phyloP scores from a whole-genome alignment of 2,888 invertebrate genomes.

The Caenorhabditis parvicauda region DNA sequence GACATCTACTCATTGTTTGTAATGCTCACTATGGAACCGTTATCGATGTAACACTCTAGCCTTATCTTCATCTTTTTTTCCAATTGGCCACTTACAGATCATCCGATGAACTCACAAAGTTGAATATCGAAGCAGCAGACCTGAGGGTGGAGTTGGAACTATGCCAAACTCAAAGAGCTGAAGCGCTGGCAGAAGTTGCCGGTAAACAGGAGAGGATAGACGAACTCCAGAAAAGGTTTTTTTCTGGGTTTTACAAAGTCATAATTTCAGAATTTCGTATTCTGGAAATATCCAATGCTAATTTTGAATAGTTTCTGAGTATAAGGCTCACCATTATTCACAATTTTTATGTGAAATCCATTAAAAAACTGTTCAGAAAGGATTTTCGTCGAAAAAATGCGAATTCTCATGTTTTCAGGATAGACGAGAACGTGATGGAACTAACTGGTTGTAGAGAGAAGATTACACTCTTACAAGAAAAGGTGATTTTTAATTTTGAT shows the following conservation, averaged over 20 bases:
- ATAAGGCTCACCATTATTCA: too few relatives aligned
- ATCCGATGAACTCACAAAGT: neutral
- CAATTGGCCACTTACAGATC: too few relatives aligned
- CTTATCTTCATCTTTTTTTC: too few relatives aligned
- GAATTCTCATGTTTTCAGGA: slow-evolving; percentile 10
- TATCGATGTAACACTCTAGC: too few relatives aligned
- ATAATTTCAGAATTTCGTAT: too few relatives aligned
- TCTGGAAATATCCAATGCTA: too few relatives aligned
- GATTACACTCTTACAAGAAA: slow-evolving; percentile 17
- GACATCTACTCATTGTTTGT: neutral
- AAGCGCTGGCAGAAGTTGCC: slow-evolving; percentile 8
- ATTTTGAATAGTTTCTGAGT: too few relatives aligned
- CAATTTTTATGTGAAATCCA: too few relatives aligned
- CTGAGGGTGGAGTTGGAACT: slow-evolving; percentile 3
- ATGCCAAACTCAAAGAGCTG: neutral
- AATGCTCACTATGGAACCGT: neutral
- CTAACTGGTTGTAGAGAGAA: slow-evolving; percentile 17
- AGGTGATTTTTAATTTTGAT: neutral
- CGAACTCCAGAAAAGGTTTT: slow-evolving; percentile 2
- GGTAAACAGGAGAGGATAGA: slow-evolving; percentile 5
- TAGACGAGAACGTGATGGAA: slow-evolving; percentile 27
- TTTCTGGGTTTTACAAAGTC: too few relatives aligned
- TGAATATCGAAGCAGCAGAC: neutral
- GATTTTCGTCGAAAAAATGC: neutral
- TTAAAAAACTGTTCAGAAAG: neutral